Percentiles rank a stretch among this genome's conserved stretches.
These are phyloP conservation scores for Jacana jacana DNA, from an alignment of 2,113 vertebrate species.

Conservation along the genomic window DNA sequence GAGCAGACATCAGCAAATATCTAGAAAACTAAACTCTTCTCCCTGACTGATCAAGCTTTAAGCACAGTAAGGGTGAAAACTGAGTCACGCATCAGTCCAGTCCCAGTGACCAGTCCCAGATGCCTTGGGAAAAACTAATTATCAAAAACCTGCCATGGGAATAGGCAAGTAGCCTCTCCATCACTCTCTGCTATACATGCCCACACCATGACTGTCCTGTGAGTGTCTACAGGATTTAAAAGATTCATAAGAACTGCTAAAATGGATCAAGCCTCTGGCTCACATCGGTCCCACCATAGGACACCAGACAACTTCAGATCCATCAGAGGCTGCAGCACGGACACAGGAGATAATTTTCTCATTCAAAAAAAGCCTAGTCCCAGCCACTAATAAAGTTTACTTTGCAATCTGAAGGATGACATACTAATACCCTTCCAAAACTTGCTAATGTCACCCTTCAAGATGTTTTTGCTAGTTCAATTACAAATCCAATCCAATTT, in stretches of 20 bases:
- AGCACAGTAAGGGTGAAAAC: background rate
- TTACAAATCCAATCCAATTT: background rate
- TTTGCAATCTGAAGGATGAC: background rate
- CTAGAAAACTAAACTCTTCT: background rate
- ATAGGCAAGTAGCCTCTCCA: background rate
- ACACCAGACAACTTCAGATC: background rate
- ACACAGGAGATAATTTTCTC: background rate
- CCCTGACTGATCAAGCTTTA: background rate
- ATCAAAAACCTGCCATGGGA: background rate
- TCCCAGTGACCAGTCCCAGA: background rate
- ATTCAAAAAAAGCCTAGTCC: background rate
- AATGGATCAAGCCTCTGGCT: background rate
- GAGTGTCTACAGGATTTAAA: background rate
- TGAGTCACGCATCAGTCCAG: background rate
- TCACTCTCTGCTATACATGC: accelerated
- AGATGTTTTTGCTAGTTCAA: background rate
- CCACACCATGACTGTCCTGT: background rate
- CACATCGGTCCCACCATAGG: background rate
- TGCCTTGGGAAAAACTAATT: background rate
- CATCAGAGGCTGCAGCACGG: background rate
- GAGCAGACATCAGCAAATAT: background rate
- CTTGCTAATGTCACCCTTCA: background rate
- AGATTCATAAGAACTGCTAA: background rate
- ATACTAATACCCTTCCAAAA: background rate
- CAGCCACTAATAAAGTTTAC: background rate